Evolutionary conservation across 2,888 invertebrate genomes (phyloP), one percentile per base, ranked within the genome.

Genomic region (Syrista parreyssii): DNA sequence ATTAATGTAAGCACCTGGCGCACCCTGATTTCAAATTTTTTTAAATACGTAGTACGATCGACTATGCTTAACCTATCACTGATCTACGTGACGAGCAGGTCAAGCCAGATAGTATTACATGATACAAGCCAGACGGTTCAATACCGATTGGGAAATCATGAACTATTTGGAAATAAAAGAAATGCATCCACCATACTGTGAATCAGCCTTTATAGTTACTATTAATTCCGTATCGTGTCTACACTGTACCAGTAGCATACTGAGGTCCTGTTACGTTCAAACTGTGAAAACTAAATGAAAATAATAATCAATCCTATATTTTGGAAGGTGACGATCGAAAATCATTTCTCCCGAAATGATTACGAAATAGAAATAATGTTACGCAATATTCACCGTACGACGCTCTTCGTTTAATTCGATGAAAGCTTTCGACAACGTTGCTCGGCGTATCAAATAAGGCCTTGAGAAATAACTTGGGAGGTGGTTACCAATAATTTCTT

Each of bases 11-110:
- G 71, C 71, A 33, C 55, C 23, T 31, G n/a, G 78, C 79, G 75
- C 76, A 79, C 74, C 36, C 40, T 75, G 82, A 79, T 82, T 82
- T 82, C 77, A 79, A 78, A 82, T 35, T 81, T 68, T 40, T 36
- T 79, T 76, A 78, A 76, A 77, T 76, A 73, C 78, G 32, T 33
- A 68, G 76, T 71, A 3, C 71, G 32, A 71, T 33, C 32, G 33
- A 0, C 32, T 71, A 71, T 31, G 23, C 55, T 23, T 9, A 23
- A 55, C 23, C 23, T 9, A 23, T 55, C 55, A 55, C 6, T 55
- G 55, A n/a, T 12, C 30, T 68, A 79, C 82, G 82, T 82, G 82
- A 82, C 68, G 68, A n/a, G 81, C 35, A 81, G 76, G 68, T 69
- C 36, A 71, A 82, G 76, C 23, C 31, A 33, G 23, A 55, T 55